These are phyloP conservation scores for Fregetta grallaria DNA, from an alignment of 2,113 vertebrate species.

Conservation along the genomic window DNA sequence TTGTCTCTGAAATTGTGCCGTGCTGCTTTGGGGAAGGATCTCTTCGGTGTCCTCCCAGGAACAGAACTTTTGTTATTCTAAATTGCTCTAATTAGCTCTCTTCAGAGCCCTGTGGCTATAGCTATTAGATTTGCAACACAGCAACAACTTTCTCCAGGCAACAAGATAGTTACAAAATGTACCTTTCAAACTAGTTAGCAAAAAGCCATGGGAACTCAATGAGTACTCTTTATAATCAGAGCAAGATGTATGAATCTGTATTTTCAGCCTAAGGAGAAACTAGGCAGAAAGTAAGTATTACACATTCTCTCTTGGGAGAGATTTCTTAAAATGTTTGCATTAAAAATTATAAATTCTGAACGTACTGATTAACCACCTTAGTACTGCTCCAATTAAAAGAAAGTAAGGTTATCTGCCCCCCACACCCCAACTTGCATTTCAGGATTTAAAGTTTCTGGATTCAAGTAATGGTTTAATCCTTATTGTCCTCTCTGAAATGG, in stretches of 20 bases:
- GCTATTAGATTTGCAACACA: slow-evolving; percentile 31
- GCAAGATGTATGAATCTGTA: not conserved
- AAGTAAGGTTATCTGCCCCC: not conserved
- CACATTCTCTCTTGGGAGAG: not conserved
- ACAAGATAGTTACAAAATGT: slow-evolving; percentile 31
- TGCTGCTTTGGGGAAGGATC: slow-evolving; percentile 19
- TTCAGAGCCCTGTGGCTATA: slow-evolving; percentile 45
- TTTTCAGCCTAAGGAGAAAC: slow-evolving; percentile 13
- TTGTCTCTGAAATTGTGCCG: slow-evolving; percentile 1
- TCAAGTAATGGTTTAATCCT: not conserved
- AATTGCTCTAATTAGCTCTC: slow-evolving; percentile 56
- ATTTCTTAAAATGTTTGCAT: not conserved
- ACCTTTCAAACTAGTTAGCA: slow-evolving; percentile 19
- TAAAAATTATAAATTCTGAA: not conserved
- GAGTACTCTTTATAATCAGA: not conserved
- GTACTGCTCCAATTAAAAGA: not conserved
- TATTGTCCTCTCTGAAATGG: not conserved
- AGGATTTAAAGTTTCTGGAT: not conserved
- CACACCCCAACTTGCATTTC: not conserved
- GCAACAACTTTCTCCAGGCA: slow-evolving; percentile 9
- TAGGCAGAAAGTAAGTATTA: not conserved
- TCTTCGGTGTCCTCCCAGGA: slow-evolving; percentile 25
- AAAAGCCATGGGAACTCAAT: not conserved
- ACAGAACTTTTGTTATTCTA: slow-evolving; percentile 37
- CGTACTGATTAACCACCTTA: not conserved